Evolutionary conservation across 92 coral and sea anemone genomes (phyloP).

Genomic region (Epizoanthus stellaris): DNA sequence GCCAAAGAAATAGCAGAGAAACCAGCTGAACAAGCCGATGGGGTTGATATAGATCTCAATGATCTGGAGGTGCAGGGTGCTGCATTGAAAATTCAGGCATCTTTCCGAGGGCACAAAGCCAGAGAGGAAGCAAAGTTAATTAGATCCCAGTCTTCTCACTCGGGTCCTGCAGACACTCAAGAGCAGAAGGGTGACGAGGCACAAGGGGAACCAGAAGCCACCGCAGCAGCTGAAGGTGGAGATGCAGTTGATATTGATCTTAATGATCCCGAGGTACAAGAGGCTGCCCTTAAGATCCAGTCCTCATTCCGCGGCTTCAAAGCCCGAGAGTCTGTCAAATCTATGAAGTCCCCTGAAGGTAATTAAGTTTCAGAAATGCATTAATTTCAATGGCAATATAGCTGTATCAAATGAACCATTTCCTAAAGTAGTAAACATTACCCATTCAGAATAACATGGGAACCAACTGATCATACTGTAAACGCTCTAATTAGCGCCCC

Average conservation of each 20-base stretch:
- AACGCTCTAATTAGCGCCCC: no score
- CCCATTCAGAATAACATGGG: no score
- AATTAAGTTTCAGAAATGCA: neutral
- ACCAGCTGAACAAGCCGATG: slow-evolving; percentile 47
- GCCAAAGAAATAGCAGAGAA: slow-evolving; percentile 23
- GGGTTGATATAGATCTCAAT: slow-evolving; percentile 63
- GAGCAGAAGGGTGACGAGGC: slow-evolving; percentile 32
- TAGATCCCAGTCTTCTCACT: slow-evolving; percentile 48
- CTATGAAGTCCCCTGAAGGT: slow-evolving; percentile 42
- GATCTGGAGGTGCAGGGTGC: slow-evolving; percentile 87
- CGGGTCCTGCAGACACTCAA: slow-evolving; percentile 20
- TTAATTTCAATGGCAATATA: no score
- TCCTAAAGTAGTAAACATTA: no score
- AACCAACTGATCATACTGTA: no score
- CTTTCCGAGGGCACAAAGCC: slow-evolving; percentile 90
- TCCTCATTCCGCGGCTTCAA: slow-evolving; percentile 79
- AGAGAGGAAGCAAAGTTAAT: slow-evolving; percentile 72
- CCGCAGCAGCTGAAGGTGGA: slow-evolving; percentile 5
- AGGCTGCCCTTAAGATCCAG: slow-evolving; percentile 78
- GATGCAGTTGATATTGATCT: slow-evolving; percentile 35
- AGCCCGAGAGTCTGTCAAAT: slow-evolving; percentile 61
- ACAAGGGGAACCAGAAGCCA: slow-evolving; percentile 20
- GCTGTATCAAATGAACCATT: no score
- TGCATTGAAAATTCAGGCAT: slow-evolving; percentile 88
- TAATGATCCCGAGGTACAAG: slow-evolving; percentile 73